These are phyloP conservation scores for Blastobasis adustella DNA, from an alignment of 2,888 invertebrate species.

Conservation along the genomic window DNA sequence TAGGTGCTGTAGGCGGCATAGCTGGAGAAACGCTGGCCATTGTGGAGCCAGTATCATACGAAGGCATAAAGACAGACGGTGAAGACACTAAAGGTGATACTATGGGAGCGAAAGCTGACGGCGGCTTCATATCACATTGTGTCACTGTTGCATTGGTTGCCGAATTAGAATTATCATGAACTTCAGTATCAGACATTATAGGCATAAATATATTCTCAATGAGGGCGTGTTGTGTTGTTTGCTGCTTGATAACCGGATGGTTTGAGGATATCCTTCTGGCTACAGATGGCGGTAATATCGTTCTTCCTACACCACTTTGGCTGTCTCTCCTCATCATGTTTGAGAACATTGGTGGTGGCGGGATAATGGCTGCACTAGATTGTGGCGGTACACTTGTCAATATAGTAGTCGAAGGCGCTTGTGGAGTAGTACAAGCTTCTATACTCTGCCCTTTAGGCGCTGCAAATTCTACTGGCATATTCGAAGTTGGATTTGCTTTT, in stretches of 20 bases:
- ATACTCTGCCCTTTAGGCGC: too few species aligned
- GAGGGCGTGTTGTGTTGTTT: conserved; percentile 19
- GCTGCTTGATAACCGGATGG: conserved; percentile 45
- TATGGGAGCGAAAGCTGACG: conserved; percentile 1
- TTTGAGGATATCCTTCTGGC: conserved; percentile 53
- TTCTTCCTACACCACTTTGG: conserved; percentile 30
- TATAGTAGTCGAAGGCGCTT: too few species aligned
- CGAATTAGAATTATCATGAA: not conserved
- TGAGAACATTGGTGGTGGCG: conserved; percentile 63
- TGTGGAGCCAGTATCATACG: not conserved
- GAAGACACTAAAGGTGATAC: not conserved
- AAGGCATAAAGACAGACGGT: not conserved
- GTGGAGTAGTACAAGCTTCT: too few species aligned
- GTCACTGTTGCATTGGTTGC: not conserved
- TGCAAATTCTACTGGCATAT: not conserved
- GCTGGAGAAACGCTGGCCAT: not conserved
- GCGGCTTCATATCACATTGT: not conserved
- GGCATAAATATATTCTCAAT: conserved; percentile 50
- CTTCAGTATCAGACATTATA: conserved; percentile 12
- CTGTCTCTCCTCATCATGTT: conserved; percentile 30
- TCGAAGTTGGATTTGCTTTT: conserved; percentile 11
- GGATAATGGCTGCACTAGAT: conserved; percentile 34
- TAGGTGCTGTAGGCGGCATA: not conserved
- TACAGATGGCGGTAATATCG: conserved; percentile 58
- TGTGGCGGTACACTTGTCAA: not conserved